Evolutionary conservation across 1,140 invertebrate genomes (phyloP).

Genomic region (Drosophila gunungcola): DNA sequence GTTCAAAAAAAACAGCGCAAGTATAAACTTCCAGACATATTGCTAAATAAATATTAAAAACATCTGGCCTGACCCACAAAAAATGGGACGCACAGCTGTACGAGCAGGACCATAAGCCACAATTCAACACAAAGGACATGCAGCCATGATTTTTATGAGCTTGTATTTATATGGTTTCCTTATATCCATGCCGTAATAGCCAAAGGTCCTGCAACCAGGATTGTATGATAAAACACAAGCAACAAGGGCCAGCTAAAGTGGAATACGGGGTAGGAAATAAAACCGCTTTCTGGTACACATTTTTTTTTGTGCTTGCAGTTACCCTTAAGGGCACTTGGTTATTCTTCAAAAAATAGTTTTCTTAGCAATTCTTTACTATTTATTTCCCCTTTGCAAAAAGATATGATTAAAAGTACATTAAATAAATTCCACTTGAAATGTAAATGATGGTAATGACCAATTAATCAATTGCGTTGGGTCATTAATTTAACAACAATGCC

Average conservation of each 20-base stretch:
- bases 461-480: conserved; percentile 53
- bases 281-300: conserved; percentile 58
- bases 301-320: not conserved
- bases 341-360: conserved; percentile 3
- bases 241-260: conserved; percentile 29
- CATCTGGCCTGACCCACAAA: conserved; percentile 30
- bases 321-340: conserved; percentile 24
- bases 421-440: not conserved
- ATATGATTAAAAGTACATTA: not conserved
- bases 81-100: conserved; percentile 18
- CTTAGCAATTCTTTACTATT: not conserved
- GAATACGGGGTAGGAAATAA: conserved; percentile 61
- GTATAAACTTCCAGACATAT: conserved; percentile 32
- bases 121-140: conserved; percentile 55
- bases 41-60: conserved; percentile 58
- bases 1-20: not conserved
- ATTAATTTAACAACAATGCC: conserved; percentile 50
- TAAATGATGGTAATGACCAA: conserved; percentile 30
- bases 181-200: conserved; percentile 61
- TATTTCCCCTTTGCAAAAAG: not conserved
- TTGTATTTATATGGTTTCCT: conserved; percentile 78
- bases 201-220: conserved; percentile 19
- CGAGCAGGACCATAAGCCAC: conserved; percentile 29
- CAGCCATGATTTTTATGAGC: conserved; percentile 79
- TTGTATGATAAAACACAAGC: conserved; percentile 11